phyloP scores from a whole-genome alignment of 2,888 invertebrate species.

The Oscheius sp. region DNA sequence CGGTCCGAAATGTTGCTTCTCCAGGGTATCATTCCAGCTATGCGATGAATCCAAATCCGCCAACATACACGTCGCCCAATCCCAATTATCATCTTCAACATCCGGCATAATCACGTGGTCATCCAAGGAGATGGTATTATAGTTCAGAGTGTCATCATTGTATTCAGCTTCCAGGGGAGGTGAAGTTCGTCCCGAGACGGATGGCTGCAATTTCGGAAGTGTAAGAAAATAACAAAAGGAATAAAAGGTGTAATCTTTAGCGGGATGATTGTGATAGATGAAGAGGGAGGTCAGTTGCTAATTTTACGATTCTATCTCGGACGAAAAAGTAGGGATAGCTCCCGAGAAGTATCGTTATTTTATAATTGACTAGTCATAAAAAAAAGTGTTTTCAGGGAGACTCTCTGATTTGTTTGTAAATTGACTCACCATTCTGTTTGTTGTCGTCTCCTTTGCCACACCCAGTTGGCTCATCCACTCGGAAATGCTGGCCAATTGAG shows the following conservation, averaged over 20 bases:
- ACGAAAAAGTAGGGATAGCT: too few relatives aligned
- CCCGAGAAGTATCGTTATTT: too few relatives aligned
- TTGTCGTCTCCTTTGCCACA: slow-evolving; percentile 32
- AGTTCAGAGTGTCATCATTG: slow-evolving; percentile 19
- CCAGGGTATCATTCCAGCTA: slow-evolving; percentile 57
- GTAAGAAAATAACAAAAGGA: neutral
- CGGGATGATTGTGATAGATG: neutral
- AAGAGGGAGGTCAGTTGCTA: too few relatives aligned
- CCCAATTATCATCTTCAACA: slow-evolving; percentile 34
- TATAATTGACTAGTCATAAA: too few relatives aligned
- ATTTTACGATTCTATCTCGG: too few relatives aligned
- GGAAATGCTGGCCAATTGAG: slow-evolving; percentile 50
- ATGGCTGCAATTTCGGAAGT: neutral
- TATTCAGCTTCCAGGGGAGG: slow-evolving; percentile 7
- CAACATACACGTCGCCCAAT: slow-evolving; percentile 44
- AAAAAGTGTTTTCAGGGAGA: too few relatives aligned
- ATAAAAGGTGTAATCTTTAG: neutral
- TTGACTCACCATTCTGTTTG: slow-evolving; percentile 29
- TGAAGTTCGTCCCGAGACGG: neutral
- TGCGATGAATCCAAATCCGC: slow-evolving; percentile 53
- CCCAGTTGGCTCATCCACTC: slow-evolving; percentile 62
- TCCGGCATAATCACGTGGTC: slow-evolving; percentile 4
- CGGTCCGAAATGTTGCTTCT: slow-evolving; percentile 63
- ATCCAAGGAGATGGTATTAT: slow-evolving; percentile 11
- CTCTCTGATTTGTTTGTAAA: too few relatives aligned